A percentile compares a stretch with the other conserved stretches of the same genome.
phyloP scores from a whole-genome alignment of 2,113 vertebrate species.

The Pangasianodon hypophthalmus region DNA sequence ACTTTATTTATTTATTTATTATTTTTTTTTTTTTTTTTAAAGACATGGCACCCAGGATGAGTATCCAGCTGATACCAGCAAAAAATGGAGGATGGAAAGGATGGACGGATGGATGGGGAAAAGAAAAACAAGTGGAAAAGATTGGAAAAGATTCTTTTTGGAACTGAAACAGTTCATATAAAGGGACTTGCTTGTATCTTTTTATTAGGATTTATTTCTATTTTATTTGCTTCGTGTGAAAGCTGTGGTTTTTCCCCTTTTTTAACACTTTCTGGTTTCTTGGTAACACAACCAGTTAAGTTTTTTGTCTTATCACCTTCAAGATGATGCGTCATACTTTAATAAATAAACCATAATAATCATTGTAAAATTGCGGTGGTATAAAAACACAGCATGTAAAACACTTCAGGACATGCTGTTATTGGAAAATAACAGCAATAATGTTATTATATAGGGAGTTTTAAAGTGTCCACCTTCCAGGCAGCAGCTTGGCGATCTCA shows the following conservation, averaged over 20 bases:
- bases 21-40: no score
- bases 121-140: no score
- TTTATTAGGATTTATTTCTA: neutral
- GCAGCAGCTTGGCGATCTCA: slow-evolving; percentile 95
- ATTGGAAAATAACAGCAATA: neutral
- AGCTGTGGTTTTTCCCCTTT: neutral
- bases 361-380: neutral
- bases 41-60: no score
- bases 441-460: neutral
- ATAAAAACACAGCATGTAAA: neutral
- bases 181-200: no score
- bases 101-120: no score
- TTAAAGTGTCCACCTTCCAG: slow-evolving; percentile 79
- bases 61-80: no score
- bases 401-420: neutral
- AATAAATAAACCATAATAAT: neutral
- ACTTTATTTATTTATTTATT: no score
- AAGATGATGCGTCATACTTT: neutral
- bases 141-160: no score
- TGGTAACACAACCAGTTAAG: no score
- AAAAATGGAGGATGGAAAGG: no score
- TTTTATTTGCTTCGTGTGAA: neutral
- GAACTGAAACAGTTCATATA: no score
- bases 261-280: no score
- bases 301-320: neutral